phyloP scores from a whole-genome alignment of 37 sponge, comb jelly and placozoan species.

The Cliona cf. orientalis region DNA sequence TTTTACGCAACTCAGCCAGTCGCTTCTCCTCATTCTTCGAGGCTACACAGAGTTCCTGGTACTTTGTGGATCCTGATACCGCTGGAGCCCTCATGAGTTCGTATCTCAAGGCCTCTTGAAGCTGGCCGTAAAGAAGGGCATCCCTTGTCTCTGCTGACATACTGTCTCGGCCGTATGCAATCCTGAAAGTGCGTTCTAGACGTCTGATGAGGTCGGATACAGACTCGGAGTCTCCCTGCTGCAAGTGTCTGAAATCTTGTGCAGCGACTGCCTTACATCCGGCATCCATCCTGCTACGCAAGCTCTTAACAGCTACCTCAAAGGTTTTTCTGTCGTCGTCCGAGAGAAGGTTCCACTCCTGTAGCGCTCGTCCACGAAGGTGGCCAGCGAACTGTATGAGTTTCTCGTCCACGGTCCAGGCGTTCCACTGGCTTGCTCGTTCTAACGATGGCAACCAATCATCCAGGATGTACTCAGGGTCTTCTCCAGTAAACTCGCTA shows the following conservation, averaged over 20 bases:
- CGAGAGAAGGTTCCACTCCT: slow-evolving; percentile 22
- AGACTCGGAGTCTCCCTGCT: slow-evolving; percentile 30
- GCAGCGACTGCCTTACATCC: slow-evolving; percentile 46
- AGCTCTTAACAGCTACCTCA: not conserved
- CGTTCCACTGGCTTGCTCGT: slow-evolving; percentile 57
- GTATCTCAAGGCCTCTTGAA: too few relatives aligned
- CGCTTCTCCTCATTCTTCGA: too few relatives aligned
- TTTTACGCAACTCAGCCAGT: too few relatives aligned
- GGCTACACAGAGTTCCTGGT: too few relatives aligned
- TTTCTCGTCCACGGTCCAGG: slow-evolving; percentile 41
- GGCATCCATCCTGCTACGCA: slow-evolving; percentile 49
- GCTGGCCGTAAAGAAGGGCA: too few relatives aligned
- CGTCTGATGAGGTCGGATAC: slow-evolving; percentile 46
- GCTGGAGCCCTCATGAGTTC: too few relatives aligned
- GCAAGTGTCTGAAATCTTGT: slow-evolving; percentile 59
- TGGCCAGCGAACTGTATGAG: slow-evolving; percentile 61
- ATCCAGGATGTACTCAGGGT: slow-evolving; percentile 19
- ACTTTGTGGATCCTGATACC: too few relatives aligned
- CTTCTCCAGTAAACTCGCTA: slow-evolving; percentile 47
- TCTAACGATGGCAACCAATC: slow-evolving; percentile 50
- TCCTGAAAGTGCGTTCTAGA: slow-evolving; percentile 35
- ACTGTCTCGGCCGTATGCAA: slow-evolving; percentile 53
- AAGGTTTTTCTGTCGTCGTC: slow-evolving; percentile 4
- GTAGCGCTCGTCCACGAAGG: slow-evolving; percentile 41
- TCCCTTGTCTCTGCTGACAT: slow-evolving; percentile 36